Conservation (phyloP, 2,888 invertebrate species). For the Netelia inedita region DNA sequence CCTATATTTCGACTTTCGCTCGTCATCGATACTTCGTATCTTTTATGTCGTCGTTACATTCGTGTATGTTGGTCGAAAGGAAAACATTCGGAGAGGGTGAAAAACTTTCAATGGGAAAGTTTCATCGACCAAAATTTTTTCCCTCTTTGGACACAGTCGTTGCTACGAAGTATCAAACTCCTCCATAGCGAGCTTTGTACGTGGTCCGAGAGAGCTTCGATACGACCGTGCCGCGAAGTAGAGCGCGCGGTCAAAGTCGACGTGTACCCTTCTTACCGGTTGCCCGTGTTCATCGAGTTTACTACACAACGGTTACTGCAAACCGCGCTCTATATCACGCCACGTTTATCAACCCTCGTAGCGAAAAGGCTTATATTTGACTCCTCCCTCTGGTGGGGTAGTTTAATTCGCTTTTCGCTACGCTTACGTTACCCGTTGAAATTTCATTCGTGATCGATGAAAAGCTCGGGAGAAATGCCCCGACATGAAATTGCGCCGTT, state of each 20-base stretch:
- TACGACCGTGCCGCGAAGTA: slow-evolving; percentile 38
- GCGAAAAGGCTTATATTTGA: slow-evolving; percentile 38
- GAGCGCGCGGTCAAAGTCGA: slow-evolving; percentile 56
- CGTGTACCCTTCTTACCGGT: slow-evolving; percentile 65
- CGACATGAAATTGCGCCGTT: no score
- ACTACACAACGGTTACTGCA: slow-evolving; percentile 4
- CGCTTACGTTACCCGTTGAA: slow-evolving; percentile 51
- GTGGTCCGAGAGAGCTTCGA: slow-evolving; percentile 44
- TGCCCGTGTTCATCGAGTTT: slow-evolving; percentile 31
- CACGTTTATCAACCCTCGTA: slow-evolving; percentile 32
- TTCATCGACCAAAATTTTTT: no score
- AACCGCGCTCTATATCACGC: slow-evolving; percentile 31
- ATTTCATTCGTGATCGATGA: slow-evolving; percentile 28
- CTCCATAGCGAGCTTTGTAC: slow-evolving; percentile 22
- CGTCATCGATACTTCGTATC: no score
- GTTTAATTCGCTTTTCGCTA: slow-evolving; percentile 58
- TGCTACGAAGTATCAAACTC: slow-evolving; percentile 22
- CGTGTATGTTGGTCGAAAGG: no score
- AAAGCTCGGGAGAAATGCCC: neutral
- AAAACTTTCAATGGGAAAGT: no score
- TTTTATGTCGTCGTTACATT: no score
- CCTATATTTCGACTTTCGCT: no score
- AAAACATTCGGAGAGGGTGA: no score
- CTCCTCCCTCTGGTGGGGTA: neutral
- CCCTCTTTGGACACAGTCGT: slow-evolving; percentile 16